Evolutionary conservation across 2,113 vertebrate species (phyloP), one percentile per base, ranked within the genome.

Genomic region (Spilogale gracilis): DNA sequence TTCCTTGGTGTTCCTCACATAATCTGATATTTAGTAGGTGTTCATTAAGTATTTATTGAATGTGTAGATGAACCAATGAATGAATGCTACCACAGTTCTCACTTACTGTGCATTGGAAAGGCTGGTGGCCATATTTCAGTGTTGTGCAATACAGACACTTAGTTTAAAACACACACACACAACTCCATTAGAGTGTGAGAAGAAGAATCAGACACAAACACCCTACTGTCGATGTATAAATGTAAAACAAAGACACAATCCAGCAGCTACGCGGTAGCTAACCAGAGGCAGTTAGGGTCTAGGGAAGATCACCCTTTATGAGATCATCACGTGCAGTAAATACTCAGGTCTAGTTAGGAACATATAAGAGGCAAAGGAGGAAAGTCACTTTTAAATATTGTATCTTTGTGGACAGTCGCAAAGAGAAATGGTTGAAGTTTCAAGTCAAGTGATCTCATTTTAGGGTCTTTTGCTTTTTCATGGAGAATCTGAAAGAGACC

Each of bases 381-480:
- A 67, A 86, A n/a, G n/a, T 11, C 58, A 43, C 16, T 58, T 84
- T 69, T 95, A 60, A 85, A 67, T 60, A 16, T 52, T 13, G 0
- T 86, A 17, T 74, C 67, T 96, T 93, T 65, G 73, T 17, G 1
- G 84, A 92, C 60, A 88, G 91, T 61, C 38, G n/a, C 79, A 88
- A 48, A 78, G 60, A 91, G 88, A 76, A 73, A 73, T 67, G 76
- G 50, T 90, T 17, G 2, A 4, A 58, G 69, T 71, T 85, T 84
- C 84, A 92, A 89, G 58, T 90, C 92, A 94, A 56, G 56, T 81
- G 61, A 74, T 89, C 52, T 83, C 3, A 3, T 67, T 80, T 84
- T 67, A 79, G 50, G 32, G 61, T 78, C 80, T 95, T 95, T 76
- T 74, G 23, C 73, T 81, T 97, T 94, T 96, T 94, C 71, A 78